Base-by-base conservation (phyloP, 2,797 vertebrate genomes). In the Hydrocynus forskahlii region DNA sequence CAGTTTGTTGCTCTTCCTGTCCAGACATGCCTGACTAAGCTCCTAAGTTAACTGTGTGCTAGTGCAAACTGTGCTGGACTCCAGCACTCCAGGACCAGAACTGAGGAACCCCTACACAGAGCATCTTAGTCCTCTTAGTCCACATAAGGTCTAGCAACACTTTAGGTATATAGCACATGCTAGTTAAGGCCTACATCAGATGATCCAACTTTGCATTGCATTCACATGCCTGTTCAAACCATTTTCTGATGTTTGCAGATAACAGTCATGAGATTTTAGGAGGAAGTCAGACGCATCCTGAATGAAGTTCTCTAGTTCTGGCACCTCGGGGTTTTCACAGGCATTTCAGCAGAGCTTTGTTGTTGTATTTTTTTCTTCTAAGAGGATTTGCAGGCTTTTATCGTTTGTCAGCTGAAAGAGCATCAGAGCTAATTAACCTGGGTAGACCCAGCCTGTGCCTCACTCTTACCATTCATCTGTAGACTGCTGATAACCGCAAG, bases 391-490 rank as follows among this genome's bases (percentile, higher is more conserved):
- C 19, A 45, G 45, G 66, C 64, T 93, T 93, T 93, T 94, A 93
- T 93, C 92, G 86, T 84, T 54, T 86, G 83, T 88, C 89, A 91
- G 85, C 91, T 76, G 48, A 91, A 90, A 91, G 83, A 81, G 85
- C 84, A 77, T 87, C 89, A 91, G 88, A 89, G 82, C 87, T 92
- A 93, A 93, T 93, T 93, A 93, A 91, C 93, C 91, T 91, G 91
- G 82, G 86, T 88, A 38, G 59, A 67, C 52, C 68, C 43, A 68
- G 68, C 68, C 7, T 40, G 19, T 21, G 35, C 16, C 23, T 8
- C 12, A 29, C 59, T 72, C 52, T 72, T 67, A 72, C 63, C 43
- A 59, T 68, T 81, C 63, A 84, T 84, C 75, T 48, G 54, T 19
- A 29, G 38, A 55, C 50, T 25, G 17, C 69, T 35, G 7, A 77